Evolutionary conservation across 1,140 invertebrate species (phyloP).

Genomic region (Oryctes rhinoceros): DNA sequence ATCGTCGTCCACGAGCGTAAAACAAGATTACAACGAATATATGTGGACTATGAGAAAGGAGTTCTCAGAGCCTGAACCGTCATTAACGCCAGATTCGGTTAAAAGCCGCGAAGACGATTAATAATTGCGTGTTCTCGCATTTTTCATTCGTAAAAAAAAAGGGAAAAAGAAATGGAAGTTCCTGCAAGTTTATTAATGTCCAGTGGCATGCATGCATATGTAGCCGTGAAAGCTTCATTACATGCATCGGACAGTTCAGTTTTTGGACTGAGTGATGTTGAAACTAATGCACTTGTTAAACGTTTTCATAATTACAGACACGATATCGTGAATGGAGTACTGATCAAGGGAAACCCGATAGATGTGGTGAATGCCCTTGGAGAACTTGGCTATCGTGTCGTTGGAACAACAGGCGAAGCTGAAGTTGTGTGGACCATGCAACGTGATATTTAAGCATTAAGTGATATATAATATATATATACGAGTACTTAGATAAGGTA

Average conservation of each 20-base stretch:
- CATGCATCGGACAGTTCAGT: slow-evolving; percentile 75
- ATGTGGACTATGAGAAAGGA: slow-evolving; percentile 93
- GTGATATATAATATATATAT: not conserved
- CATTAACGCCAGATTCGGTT: slow-evolving; percentile 54
- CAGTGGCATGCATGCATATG: slow-evolving; percentile 70
- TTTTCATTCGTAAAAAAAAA: not conserved
- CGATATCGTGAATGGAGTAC: slow-evolving; percentile 74
- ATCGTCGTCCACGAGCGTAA: slow-evolving; percentile 82
- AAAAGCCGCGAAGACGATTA: slow-evolving; percentile 41
- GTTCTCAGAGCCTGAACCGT: slow-evolving; percentile 80
- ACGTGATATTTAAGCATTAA: slow-evolving; percentile 67
- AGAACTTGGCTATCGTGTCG: slow-evolving; percentile 78
- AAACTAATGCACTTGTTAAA: slow-evolving; percentile 71
- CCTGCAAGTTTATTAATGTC: slow-evolving; percentile 58
- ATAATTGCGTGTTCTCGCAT: not conserved
- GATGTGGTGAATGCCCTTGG: slow-evolving; percentile 75
- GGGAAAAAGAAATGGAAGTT: slow-evolving; percentile 54
- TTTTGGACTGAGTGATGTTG: slow-evolving; percentile 76
- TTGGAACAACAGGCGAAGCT: slow-evolving; percentile 78
- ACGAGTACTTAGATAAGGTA: not conserved
- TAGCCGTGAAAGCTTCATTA: slow-evolving; percentile 79
- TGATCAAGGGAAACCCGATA: slow-evolving; percentile 72
- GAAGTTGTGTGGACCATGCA: slow-evolving; percentile 85
- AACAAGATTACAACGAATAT: slow-evolving; percentile 87
- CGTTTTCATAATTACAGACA: slow-evolving; percentile 69